These are phyloP conservation scores for Paratilapia polleni DNA, from an alignment of 2,113 vertebrate genomes.

Conservation along the genomic window DNA sequence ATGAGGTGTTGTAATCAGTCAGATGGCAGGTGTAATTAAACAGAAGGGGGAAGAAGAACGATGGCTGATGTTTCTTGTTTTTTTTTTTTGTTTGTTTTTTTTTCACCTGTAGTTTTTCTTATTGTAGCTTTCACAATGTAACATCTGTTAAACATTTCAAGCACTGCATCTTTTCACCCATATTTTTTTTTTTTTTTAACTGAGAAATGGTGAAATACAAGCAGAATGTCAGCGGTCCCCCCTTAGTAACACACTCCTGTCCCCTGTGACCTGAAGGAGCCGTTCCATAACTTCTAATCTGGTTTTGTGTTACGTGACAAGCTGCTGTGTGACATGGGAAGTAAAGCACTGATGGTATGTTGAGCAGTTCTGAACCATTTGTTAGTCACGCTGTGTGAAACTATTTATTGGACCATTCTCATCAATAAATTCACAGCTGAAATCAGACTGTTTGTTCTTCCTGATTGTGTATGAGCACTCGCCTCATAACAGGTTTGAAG, in stretches of 20 bases:
- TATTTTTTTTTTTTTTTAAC: not conserved
- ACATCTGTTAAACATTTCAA: constrained; percentile 18
- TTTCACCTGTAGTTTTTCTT: constrained; percentile 9
- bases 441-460: not conserved
- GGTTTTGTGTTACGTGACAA: constrained; percentile 18
- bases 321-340: constrained; percentile 14
- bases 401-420: constrained; percentile 83
- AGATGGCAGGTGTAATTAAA: not conserved
- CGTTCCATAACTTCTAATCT: not conserved
- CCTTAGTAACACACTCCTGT: constrained; percentile 20
- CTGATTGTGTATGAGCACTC: not conserved
- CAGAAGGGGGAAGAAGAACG: not conserved
- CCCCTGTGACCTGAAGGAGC: not conserved
- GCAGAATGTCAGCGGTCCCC: not conserved
- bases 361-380: constrained; percentile 48
- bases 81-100: not conserved
- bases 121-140: not conserved
- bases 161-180: not conserved
- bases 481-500: fast-evolving
- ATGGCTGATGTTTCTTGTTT: constrained; percentile 3
- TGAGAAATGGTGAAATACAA: constrained; percentile 1
- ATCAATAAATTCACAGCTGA: constrained; percentile 75
- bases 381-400: constrained; percentile 56
- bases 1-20: constrained; percentile 5
- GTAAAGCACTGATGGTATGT: constrained; percentile 71